Evolutionary conservation across 2,888 invertebrate species (phyloP).

Genomic region (Saturnia japonica): DNA sequence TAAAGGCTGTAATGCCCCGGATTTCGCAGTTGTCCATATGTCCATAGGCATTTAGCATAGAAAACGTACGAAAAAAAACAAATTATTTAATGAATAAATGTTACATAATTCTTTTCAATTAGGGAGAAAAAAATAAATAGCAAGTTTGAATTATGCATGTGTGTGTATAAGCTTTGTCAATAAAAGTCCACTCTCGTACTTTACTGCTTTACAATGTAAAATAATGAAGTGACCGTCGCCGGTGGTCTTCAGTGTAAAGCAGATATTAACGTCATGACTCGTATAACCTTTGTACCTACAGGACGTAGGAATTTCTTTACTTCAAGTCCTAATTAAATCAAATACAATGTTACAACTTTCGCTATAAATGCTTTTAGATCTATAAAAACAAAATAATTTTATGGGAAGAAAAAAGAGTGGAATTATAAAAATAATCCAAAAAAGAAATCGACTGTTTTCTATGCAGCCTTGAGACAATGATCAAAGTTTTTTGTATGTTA

Average conservation of each 20-base stretch:
- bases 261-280: conserved; percentile 4
- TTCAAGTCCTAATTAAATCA: background rate
- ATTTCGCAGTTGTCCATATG: too few species aligned
- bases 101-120: background rate
- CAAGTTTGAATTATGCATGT: background rate
- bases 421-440: background rate
- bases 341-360: background rate
- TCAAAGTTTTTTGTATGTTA: background rate
- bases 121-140: background rate
- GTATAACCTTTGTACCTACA: background rate
- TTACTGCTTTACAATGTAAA: conserved; percentile 1
- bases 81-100: background rate
- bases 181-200: background rate
- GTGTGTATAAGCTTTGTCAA: background rate
- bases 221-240: background rate
- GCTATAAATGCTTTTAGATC: background rate
- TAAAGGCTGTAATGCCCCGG: too few species aligned
- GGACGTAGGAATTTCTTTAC: conserved; percentile 3
- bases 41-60: too few species aligned
- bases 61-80: background rate
- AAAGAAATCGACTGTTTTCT: background rate
- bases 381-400: background rate
- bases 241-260: background rate
- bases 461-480: background rate
- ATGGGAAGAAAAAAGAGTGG: background rate